Conservation (phyloP, 2,113 vertebrate species). For the Hippolais icterina region DNA sequence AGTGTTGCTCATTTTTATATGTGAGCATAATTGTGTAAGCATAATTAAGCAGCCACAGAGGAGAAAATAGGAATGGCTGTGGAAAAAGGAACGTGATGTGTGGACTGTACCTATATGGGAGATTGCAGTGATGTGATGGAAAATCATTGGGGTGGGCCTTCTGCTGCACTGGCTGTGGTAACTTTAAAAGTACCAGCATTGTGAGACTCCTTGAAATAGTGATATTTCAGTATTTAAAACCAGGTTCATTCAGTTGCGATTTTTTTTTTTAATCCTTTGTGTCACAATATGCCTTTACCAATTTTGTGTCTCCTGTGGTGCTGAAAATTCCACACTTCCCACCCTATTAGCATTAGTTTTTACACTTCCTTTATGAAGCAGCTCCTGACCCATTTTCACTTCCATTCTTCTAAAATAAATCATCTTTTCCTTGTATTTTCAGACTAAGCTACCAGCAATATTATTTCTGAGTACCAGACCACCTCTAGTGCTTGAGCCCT, state of each 20-base stretch:
- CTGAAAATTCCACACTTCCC: not conserved
- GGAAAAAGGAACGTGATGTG: not conserved
- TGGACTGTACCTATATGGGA: not conserved
- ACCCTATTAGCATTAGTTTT: not conserved
- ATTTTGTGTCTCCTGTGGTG: not conserved
- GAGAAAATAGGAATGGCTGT: not conserved
- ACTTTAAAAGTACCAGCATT: not conserved
- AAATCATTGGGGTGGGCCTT: not conserved
- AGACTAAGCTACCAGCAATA: not conserved
- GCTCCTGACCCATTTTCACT: conserved; percentile 5
- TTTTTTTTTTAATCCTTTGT: not conserved
- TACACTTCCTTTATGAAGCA: not conserved
- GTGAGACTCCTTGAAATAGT: not conserved
- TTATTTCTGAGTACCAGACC: not conserved
- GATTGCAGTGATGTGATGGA: not conserved
- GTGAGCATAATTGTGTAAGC: not conserved
- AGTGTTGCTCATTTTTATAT: not conserved
- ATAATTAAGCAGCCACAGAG: not conserved
- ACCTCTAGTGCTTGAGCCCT: not conserved
- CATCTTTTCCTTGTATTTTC: not conserved
- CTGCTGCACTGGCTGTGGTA: not conserved
- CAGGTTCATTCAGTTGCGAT: not conserved
- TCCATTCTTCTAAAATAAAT: not conserved
- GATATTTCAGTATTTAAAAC: not conserved
- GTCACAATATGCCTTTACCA: not conserved